Evolutionary conservation across 1,140 invertebrate genomes (phyloP), one percentile per base, ranked within the genome.

Genomic region (Solen grandis): DNA sequence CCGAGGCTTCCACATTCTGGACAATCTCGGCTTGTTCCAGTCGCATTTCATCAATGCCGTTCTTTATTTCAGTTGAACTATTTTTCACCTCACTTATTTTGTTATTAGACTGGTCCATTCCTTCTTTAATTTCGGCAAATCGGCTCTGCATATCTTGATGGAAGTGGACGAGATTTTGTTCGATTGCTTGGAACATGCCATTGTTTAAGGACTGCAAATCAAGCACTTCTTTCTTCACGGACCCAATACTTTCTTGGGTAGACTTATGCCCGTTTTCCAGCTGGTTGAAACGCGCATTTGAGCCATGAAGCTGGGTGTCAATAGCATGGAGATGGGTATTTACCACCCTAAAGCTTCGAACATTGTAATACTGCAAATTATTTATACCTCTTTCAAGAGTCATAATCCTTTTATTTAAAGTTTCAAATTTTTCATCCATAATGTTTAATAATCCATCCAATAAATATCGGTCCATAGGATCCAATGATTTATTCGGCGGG

Each of bases 391-490:
- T 54, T 35, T 87, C 86, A 19, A 87, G 41, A 14, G 78, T 50
- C 25, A 79, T 66, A 14, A 87, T 65, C 29, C 86, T 65, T 19
- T 81, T 74, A 36, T 76, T 87, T n/a, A 87, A 65, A 1, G 86
- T 84, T 33, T 85, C 74, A 77, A 87, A 87, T 50, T 85, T 87
- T 35, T 80, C 55, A 66, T 87, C 86, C n/a, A 87, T 80, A n/a
- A 87, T 83, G 14, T 80, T 72, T 4, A 87, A 59, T 31, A 87
- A 78, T 2, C 68, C 68, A 5, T 72, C 77, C 8, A 80, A 19
- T 8, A 80, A 41, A 41, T 63, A 80, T 27, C 52, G 31, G 22
- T 80, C 77, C 3, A 62, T 52, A 0, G 76, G 65, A 27, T 79
- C 38, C 10, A 76, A n/a, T n/a, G n/a, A n/a, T n/a, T n/a, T n/a